Percentiles rank a stretch among this genome's conserved stretches.
phyloP scores from a whole-genome alignment of 2,888 invertebrate species.

The Germaria angustata region DNA sequence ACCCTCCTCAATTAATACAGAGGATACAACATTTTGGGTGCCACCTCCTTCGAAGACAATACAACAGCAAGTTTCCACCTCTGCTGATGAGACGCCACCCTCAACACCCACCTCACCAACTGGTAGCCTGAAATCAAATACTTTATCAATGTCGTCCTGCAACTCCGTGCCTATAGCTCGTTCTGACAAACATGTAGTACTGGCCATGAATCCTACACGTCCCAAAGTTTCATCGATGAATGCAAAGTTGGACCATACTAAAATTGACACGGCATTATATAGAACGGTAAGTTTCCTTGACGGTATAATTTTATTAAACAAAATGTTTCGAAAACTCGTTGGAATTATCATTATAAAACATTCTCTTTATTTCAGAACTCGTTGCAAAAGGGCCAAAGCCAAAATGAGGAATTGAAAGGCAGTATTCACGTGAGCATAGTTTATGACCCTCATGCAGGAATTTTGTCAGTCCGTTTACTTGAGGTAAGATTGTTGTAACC shows the following conservation, averaged over 20 bases:
- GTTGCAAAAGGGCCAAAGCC: constrained; percentile 75
- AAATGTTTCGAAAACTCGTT: no score
- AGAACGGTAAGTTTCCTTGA: constrained; percentile 79
- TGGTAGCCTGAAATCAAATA: constrained; percentile 79
- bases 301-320: no score
- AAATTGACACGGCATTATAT: constrained; percentile 83
- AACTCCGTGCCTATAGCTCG: constrained; percentile 79
- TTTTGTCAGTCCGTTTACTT: constrained; percentile 84
- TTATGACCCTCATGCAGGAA: constrained; percentile 84
- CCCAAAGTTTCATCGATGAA: constrained; percentile 83
- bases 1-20: constrained; percentile 78
- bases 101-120: constrained; percentile 80
- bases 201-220: constrained; percentile 80
- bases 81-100: constrained; percentile 79
- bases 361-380: constrained; percentile 70
- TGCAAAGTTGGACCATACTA: constrained; percentile 84
- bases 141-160: constrained; percentile 77
- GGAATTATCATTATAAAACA: no score
- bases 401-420: constrained; percentile 82
- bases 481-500: constrained; percentile 83
- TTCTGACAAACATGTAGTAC: constrained; percentile 82
- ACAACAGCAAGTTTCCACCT: constrained; percentile 74
- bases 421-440: constrained; percentile 83
- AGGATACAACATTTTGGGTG: constrained; percentile 81
- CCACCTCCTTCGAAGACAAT: constrained; percentile 76